These are phyloP conservation scores for Gerris buenoi DNA, from an alignment of 1,140 invertebrate species.

Conservation along the genomic window DNA sequence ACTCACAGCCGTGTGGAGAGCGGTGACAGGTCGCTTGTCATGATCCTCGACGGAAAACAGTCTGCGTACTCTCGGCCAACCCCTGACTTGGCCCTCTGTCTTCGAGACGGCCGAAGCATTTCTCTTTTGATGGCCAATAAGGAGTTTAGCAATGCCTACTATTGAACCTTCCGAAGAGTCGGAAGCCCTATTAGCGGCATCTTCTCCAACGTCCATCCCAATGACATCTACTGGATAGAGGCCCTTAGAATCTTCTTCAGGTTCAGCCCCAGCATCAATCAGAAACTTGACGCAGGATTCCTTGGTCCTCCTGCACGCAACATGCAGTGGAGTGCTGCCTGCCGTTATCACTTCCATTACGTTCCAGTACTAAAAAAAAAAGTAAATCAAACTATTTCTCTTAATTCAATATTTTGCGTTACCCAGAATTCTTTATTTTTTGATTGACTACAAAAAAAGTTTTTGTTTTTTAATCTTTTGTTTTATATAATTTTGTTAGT, in stretches of 20 bases:
- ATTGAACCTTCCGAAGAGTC: not conserved
- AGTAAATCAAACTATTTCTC: no score
- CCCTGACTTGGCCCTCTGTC: not conserved
- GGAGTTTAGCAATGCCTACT: not conserved
- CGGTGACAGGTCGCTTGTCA: slow-evolving; percentile 8
- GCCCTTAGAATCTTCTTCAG: slow-evolving; percentile 29
- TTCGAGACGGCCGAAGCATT: not conserved
- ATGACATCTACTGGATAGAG: slow-evolving; percentile 34
- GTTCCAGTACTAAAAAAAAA: not conserved
- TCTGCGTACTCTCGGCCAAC: not conserved
- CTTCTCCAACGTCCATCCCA: slow-evolving; percentile 18
- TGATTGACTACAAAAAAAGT: no score
- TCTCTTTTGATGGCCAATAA: not conserved
- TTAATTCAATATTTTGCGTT: no score
- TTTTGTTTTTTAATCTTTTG: no score
- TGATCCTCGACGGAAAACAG: slow-evolving; percentile 8
- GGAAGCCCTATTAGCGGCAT: not conserved
- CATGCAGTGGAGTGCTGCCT: slow-evolving; percentile 31
- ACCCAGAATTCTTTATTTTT: no score
- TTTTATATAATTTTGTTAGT: no score
- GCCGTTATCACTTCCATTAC: slow-evolving; percentile 15
- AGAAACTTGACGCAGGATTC: slow-evolving; percentile 30
- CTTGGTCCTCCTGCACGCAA: slow-evolving; percentile 31
- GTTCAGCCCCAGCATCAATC: slow-evolving; percentile 31
- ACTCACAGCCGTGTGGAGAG: slow-evolving; percentile 15